Evolutionary conservation across 2,113 vertebrate species (phyloP), one percentile per base, ranked within the genome.

Genomic region (Nerophis ophidion): DNA sequence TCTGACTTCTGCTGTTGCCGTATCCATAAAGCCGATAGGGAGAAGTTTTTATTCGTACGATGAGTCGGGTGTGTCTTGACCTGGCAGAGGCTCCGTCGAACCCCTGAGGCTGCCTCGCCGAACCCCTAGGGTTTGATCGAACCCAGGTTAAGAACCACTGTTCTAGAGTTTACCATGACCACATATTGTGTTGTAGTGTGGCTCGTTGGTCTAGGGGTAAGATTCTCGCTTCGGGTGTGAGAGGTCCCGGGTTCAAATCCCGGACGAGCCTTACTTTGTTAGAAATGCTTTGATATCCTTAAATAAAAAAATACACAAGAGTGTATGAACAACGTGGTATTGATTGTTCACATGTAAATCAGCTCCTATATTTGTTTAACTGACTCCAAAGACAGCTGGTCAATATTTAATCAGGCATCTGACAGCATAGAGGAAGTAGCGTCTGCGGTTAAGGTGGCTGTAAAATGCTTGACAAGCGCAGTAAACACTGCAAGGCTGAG

Each of bases 151-250:
- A n/a, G n/a, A n/a, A n/a, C n/a, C n/a, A n/a, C n/a, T n/a, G n/a
- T n/a, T n/a, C 26, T 26, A 26, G 38, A 10, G 0, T 40, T 40
- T 40, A 8, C 1, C 36, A 8, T 36, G 5, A 6, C 8, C 36
- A 38, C 36, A 38, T 36, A 2, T 36, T 36, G 5, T 5, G 5
- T 4, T 1, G 36, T 8, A 40, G 9, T 19, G 5, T 2, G 86
- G 84, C 86, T 88, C 81, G 86, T 86, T 88, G 87, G 84, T 89
- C 87, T 87, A 88, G 86, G 86, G 86, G 88, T 88, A 88, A 88
- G 84, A 87, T 88, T 89, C 86, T 88, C 85, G 86, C 85, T 88
- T 89, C 81, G 86, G 86, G 86, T 87, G 88, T 82, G 86, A 89
- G 85, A 86, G 86, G 86, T 89, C 88, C 85, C 85, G 86, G 86